These are phyloP conservation scores for Taphrorychus bicolor DNA, from an alignment of 2,888 invertebrate genomes.

Conservation along the genomic window DNA sequence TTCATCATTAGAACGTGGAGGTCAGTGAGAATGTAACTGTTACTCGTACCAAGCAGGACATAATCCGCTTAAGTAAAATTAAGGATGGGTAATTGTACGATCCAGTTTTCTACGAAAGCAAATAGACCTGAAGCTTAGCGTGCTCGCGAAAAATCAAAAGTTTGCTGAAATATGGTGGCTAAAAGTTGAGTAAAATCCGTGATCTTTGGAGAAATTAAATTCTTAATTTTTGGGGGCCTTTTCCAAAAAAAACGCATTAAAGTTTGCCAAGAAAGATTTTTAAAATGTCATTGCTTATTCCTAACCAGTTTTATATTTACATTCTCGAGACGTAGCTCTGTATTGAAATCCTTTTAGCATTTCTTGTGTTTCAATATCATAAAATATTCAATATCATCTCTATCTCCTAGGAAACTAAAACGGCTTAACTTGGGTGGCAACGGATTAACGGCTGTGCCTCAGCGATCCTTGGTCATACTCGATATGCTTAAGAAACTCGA, in stretches of 20 bases:
- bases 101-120: neutral
- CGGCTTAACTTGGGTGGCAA: conserved; percentile 87
- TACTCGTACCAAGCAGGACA: neutral
- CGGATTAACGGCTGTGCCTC: conserved; percentile 77
- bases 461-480: conserved; percentile 79
- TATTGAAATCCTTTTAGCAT: neutral
- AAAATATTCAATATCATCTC: neutral
- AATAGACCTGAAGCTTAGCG: neutral
- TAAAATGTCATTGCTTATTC: no score
- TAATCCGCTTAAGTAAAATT: neutral
- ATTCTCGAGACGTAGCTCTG: no score
- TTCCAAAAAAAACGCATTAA: neutral
- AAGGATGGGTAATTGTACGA: neutral
- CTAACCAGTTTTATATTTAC: no score
- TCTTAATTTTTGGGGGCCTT: neutral
- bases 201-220: neutral
- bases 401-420: conserved; percentile 72
- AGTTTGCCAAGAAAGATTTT: neutral
- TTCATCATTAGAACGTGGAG: no score
- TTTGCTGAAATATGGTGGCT: neutral
- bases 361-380: neutral
- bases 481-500: conserved; percentile 85
- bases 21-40: no score
- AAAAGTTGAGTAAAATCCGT: neutral
- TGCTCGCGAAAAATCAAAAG: neutral